A percentile compares a stretch with the other conserved stretches of the same genome.
Conservation (phyloP, 2,888 invertebrate species). For the Patella ulyssiponensis region DNA sequence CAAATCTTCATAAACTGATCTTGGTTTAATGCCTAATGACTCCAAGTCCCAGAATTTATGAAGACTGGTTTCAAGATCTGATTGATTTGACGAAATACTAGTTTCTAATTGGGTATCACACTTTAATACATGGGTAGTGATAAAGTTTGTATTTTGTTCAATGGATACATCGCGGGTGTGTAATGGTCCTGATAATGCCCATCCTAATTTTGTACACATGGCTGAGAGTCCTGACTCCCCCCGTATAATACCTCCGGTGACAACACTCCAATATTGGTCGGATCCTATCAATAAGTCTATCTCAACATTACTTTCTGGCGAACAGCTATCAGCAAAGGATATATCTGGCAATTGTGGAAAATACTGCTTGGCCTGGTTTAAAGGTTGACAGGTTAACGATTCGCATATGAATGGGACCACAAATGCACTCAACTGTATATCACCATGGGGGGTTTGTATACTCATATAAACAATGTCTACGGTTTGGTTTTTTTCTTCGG, state of each 20-base stretch:
- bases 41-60: constrained; percentile 2
- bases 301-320: no score
- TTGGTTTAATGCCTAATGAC: not conserved
- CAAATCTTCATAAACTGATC: not conserved
- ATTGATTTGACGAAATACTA: no score
- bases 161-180: not conserved
- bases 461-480: not conserved
- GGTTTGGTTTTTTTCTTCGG: not conserved
- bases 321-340: no score
- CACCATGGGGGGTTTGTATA: not conserved
- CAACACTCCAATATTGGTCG: not conserved
- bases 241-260: constrained; percentile 4
- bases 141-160: not conserved
- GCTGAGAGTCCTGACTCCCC: not conserved
- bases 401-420: not conserved
- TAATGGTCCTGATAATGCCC: not conserved
- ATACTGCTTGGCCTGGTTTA: no score
- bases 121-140: constrained; percentile 8
- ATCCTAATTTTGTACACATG: not conserved
- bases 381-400: not conserved
- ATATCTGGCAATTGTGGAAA: no score
- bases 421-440: not conserved
- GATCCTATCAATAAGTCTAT: no score
- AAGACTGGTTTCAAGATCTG: not conserved
- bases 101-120: not conserved